Percentiles rank a stretch among this genome's conserved stretches.
These are phyloP conservation scores for Xenopus petersii DNA, from an alignment of 2,797 vertebrate species.

Conservation along the genomic window DNA sequence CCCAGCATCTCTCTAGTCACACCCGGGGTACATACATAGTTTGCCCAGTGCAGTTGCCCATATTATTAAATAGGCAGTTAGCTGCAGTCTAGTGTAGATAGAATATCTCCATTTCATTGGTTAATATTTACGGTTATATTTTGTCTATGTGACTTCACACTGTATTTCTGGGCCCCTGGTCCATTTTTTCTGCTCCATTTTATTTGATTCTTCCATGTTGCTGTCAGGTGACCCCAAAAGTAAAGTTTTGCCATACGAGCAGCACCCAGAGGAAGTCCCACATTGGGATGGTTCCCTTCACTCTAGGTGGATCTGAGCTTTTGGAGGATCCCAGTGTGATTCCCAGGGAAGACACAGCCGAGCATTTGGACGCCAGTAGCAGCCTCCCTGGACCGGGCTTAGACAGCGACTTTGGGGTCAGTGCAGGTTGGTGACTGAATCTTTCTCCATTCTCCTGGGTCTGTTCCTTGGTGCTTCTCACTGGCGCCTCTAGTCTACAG, in stretches of 20 bases:
- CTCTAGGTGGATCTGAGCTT: slow-evolving; percentile 54
- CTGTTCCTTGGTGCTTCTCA: too few species aligned
- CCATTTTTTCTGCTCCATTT: neutral
- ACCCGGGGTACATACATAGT: too few species aligned
- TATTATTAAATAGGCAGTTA: too few species aligned
- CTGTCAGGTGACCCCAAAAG: slow-evolving; percentile 1
- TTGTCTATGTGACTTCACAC: too few species aligned
- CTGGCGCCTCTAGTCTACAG: too few species aligned
- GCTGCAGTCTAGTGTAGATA: neutral
- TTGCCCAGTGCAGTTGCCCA: too few species aligned
- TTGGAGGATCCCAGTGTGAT: slow-evolving; percentile 60
- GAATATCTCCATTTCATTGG: too few species aligned
- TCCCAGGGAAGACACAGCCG: slow-evolving; percentile 53
- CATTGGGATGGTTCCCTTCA: neutral
- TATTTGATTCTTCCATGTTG: neutral
- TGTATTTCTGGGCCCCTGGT: too few species aligned
- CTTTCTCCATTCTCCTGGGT: too few species aligned
- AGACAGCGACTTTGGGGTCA: slow-evolving; percentile 81
- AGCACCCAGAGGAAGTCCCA: slow-evolving; percentile 26
- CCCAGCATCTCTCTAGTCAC: too few species aligned
- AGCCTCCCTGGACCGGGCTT: slow-evolving; percentile 71
- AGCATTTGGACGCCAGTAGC: slow-evolving; percentile 47
- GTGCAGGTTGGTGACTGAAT: slow-evolving; percentile 65
- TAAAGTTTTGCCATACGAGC: slow-evolving; percentile 15
- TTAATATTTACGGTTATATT: too few species aligned